Percentiles rank a stretch among this genome's conserved stretches.
Conservation (phyloP, 1,140 invertebrate genomes). For the Pteromalus puparum region DNA sequence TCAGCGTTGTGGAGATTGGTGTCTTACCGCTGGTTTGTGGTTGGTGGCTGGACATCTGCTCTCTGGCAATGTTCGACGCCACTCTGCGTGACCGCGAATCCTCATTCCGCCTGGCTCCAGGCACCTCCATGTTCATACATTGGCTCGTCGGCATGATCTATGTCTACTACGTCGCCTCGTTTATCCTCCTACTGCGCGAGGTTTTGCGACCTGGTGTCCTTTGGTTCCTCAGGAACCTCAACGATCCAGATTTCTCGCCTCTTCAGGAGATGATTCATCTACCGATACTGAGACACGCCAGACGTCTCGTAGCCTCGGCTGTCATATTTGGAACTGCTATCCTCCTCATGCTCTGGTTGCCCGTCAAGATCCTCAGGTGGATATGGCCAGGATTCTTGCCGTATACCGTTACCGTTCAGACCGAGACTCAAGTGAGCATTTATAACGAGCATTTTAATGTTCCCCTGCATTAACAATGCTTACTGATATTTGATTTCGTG, state of each 20-base stretch:
- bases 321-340: conserved; percentile 98
- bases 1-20: conserved; percentile 96
- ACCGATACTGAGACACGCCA: conserved; percentile 92
- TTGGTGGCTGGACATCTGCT: conserved; percentile 99
- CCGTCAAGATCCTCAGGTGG: conserved; percentile 90
- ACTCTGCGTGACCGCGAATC: conserved; percentile 91
- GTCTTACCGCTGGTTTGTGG: conserved; percentile 97
- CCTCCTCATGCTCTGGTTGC: conserved; percentile 96
- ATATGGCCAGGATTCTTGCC: conserved; percentile 93
- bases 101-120: conserved; percentile 91
- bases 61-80: conserved; percentile 95
- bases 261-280: conserved; percentile 99
- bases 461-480: background rate
- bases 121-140: conserved; percentile 98
- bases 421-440: conserved; percentile 82
- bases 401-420: conserved; percentile 89
- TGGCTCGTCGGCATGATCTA: conserved; percentile 99
- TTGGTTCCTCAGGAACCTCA: conserved; percentile 97
- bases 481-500: background rate
- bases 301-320: conserved; percentile 92
- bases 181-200: conserved; percentile 94
- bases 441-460: background rate
- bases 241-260: conserved; percentile 99
- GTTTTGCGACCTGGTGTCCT: conserved; percentile 96
- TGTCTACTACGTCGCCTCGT: conserved; percentile 99